These are phyloP conservation scores for Hemiscyllium ocellatum DNA, from an alignment of 2,113 vertebrate species.

Conservation along the genomic window DNA sequence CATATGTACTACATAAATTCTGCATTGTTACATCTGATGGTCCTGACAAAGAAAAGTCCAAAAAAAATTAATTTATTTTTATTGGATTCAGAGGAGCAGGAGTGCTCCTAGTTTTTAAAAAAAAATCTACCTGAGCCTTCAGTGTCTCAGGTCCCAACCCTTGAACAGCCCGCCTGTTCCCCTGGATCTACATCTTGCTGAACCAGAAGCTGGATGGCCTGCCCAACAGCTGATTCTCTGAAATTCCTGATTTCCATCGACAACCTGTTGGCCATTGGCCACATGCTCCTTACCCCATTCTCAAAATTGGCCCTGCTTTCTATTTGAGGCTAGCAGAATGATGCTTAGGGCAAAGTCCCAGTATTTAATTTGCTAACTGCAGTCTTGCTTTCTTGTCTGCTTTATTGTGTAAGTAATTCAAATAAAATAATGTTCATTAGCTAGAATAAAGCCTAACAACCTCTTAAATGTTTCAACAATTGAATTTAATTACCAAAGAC, in stretches of 20 bases:
- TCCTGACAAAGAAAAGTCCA: background rate
- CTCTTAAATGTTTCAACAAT: background rate
- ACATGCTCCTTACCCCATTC: background rate
- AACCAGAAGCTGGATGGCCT: background rate
- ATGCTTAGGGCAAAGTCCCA: background rate
- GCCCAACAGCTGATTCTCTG: background rate
- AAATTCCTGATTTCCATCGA: background rate
- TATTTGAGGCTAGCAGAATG: background rate
- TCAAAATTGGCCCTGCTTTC: background rate
- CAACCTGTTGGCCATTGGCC: no score
- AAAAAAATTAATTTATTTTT: background rate
- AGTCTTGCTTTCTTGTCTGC: background rate
- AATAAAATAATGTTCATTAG: background rate
- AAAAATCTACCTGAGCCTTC: background rate
- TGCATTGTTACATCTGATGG: background rate
- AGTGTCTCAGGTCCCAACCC: background rate
- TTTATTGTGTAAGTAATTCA: background rate
- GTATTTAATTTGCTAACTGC: background rate
- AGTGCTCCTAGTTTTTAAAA: background rate
- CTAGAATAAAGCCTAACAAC: background rate
- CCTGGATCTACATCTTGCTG: background rate
- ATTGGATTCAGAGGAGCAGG: background rate
- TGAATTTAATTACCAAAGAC: background rate
- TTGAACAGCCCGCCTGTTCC: background rate
- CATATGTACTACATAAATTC: background rate